Conservation (phyloP, 2,797 vertebrate genomes). For the Lateolabrax maculatus region DNA sequence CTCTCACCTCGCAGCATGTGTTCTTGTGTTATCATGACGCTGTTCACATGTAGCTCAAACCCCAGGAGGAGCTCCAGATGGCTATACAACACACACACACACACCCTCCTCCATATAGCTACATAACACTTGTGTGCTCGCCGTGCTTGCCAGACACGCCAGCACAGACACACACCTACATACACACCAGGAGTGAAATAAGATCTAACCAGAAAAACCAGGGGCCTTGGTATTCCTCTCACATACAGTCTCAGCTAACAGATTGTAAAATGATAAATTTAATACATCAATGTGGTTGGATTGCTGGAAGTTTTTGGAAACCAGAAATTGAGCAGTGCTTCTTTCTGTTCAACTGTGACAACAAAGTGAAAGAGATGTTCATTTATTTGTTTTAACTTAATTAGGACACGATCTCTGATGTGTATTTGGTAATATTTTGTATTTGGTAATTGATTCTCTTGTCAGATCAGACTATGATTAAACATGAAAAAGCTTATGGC, state of each 20-base stretch:
- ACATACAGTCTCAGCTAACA: neutral
- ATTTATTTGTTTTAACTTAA: conserved; percentile 35
- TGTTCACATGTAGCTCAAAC: conserved; percentile 66
- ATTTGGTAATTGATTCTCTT: conserved; percentile 34
- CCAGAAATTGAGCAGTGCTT: neutral
- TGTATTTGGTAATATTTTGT: too few relatives aligned
- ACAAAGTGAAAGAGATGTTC: conserved; percentile 7
- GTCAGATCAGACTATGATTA: conserved; percentile 13
- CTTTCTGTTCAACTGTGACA: neutral
- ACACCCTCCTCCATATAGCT: conserved; percentile 31
- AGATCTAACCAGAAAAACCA: neutral
- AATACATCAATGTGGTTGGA: conserved; percentile 19
- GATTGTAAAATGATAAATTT: conserved; percentile 22
- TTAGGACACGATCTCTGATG: conserved; percentile 20
- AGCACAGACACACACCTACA: conserved; percentile 29
- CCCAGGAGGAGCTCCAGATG: conserved; percentile 76
- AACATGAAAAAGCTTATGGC: conserved; percentile 18
- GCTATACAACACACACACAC: conserved; percentile 51
- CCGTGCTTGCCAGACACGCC: conserved; percentile 32
- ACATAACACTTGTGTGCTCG: conserved; percentile 15
- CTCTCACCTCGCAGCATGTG: conserved; percentile 46
- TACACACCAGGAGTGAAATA: conserved; percentile 1
- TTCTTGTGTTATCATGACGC: conserved; percentile 59
- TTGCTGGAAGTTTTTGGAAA: conserved; percentile 22
- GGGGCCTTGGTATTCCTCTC: conserved; percentile 26